Base-by-base conservation (phyloP, 2,888 invertebrate species). In the Hirtodrosophila duncani region DNA sequence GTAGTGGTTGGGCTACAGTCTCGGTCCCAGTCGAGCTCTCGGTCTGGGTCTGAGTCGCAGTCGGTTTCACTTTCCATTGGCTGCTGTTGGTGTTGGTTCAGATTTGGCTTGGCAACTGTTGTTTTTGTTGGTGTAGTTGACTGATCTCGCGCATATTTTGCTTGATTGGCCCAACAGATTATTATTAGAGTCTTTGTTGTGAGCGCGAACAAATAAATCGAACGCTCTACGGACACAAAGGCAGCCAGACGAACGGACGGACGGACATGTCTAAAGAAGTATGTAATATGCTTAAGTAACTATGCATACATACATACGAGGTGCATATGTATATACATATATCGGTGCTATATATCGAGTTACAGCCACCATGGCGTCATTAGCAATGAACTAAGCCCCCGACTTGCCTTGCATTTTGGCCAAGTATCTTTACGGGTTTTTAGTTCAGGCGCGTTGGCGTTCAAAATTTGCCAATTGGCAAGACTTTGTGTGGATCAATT, bases 101-200 rank as follows among this genome's bases (percentile, higher is more conserved):
- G 38, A 45, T 52, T 43, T 56, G 45, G 58, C 44, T 50, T 44
- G 52, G 24, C 30, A 50, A 56, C 39, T 52, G 36, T 29, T 45
- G 55, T 43, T 65, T 53, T 55, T 58, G 67, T 37, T 57, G 60
- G 26, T 61, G 61, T 56, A 52, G 65, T 59, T 79, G 80, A 81
- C 74, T 81, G 82, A 81, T 82, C 71, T 71, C 71, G 74, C 78
- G 78, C 78, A 81, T 81, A 82, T 80, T 80, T 82, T 66, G 67
- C 77, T 81, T 81, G 82, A 80, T 82, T 82, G 75, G 78, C 82
- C 69, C 78, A 78, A 68, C 70, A 81, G 81, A 82, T 82, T 81
- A 81, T 77, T 74, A 69, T 79, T 74, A 69, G 69, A 67, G 70
- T 65, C 72, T 77, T 80, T 80, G 79, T 79, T 75, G 75, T 46